A percentile compares a stretch with the other conserved stretches of the same genome.
phyloP scores from a whole-genome alignment of 2,113 vertebrate species.

The Mobula birostris region DNA sequence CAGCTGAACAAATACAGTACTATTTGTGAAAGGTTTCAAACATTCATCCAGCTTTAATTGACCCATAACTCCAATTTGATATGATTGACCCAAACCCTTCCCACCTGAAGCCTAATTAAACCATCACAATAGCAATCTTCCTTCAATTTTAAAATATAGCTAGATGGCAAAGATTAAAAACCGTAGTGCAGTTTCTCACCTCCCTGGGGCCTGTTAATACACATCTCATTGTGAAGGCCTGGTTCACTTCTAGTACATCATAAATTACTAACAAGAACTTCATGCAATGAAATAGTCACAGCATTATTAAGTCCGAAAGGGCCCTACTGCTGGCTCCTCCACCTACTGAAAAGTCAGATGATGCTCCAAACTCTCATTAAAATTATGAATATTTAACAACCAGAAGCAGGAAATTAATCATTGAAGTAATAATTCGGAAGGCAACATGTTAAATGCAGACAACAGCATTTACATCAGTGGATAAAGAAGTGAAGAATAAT shows the following conservation, averaged over 20 bases:
- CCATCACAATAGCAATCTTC: neutral
- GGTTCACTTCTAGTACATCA: neutral
- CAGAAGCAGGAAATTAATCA: neutral
- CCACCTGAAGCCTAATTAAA: neutral
- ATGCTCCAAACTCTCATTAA: slow-evolving; percentile 11
- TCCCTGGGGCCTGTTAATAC: neutral
- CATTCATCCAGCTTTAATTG: neutral
- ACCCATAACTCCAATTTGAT: neutral
- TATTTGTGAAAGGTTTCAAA: neutral
- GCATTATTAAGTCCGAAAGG: neutral
- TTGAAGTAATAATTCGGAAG: neutral
- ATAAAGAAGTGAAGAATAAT: neutral
- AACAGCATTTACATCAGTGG: neutral
- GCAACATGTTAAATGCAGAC: neutral
- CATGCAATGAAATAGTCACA: neutral
- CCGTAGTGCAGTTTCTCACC: slow-evolving; percentile 7
- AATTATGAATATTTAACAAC: slow-evolving; percentile 27
- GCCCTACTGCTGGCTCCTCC: neutral
- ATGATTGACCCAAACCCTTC: neutral
- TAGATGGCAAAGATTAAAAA: neutral
- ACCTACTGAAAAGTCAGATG: neutral
- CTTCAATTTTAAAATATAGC: neutral
- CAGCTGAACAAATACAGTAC: neutral
- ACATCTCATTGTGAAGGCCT: neutral
- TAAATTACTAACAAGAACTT: slow-evolving; percentile 23